Base-by-base conservation (phyloP, 2,797 vertebrate genomes). In the Gambelia wislizenii region DNA sequence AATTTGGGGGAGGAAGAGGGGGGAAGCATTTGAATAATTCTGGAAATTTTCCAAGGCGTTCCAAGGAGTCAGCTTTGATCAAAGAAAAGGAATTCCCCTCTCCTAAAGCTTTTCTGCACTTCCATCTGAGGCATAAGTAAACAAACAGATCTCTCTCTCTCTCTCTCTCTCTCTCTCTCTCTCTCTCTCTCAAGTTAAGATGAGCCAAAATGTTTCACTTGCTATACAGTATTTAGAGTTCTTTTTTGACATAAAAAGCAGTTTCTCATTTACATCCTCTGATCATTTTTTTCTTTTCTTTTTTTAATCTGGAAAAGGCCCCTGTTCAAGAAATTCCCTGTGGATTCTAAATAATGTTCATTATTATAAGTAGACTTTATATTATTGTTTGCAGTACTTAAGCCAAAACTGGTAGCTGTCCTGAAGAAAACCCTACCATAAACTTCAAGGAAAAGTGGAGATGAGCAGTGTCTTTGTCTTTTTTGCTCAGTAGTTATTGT, bases 301-400 rank as follows among this genome's bases (percentile, higher is more conserved):
- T 72, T 76, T 75, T 75, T n/a, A 93, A 93, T 93, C 95, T 95
- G 95, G 94, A 94, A 95, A 95, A 92, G 1, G 75, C n/a, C 85
- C 89, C 81, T 89, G 90, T 94, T 96, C 94, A 96, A 96, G 95
- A 94, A 96, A 95, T 93, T 94, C 94, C 64, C 64, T 12, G 0
- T 86, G 90, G 93, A 94, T 96, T 95, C 95, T 89, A 96, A 96
- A 97, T 95, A 94, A 89, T 95, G 92, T 96, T 96, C 93, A 89
- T 94, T 67, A 67, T 67, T 96, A 95, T 75, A 93, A 96, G 94
- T 95, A 91, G 95, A 88, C 91, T 95, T 95, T 95, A 95, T 92
- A 94, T 76, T 0, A 36, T 76, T 97, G 96, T 97, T 97, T 96
- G 96, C 52, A 96, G 94, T 79, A 87, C 91, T 85, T 56, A 9